Evolutionary conservation across 2,888 invertebrate genomes (phyloP).

Genomic region (Entomobrya proxima): DNA sequence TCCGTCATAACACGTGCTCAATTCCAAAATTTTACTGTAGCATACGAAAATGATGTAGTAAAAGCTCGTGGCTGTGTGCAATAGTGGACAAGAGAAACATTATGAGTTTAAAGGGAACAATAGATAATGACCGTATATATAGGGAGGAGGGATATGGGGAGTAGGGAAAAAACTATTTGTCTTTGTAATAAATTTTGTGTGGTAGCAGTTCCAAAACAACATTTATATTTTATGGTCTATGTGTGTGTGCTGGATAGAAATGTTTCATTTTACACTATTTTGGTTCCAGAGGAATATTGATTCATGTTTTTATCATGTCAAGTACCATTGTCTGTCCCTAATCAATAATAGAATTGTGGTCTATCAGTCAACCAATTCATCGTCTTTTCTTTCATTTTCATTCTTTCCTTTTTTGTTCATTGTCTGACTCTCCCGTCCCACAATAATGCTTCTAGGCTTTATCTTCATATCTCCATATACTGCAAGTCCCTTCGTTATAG

Average conservation of each 20-base stretch:
- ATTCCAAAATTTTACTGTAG: not conserved
- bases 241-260: not conserved
- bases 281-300: not conserved
- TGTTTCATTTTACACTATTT: constrained; percentile 19
- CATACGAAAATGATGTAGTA: too few relatives aligned
- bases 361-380: constrained; percentile 52
- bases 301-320: constrained; percentile 11
- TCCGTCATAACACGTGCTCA: not conserved
- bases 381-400: constrained; percentile 5
- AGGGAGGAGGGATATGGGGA: not conserved
- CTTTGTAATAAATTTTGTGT: not conserved
- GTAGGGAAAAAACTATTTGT: not conserved
- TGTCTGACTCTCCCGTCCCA: not conserved
- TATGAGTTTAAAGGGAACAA: too few relatives aligned
- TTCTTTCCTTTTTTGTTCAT: not conserved
- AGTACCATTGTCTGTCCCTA: constrained; percentile 20
- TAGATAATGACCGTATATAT: not conserved
- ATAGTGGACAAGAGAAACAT: too few relatives aligned
- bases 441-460: not conserved
- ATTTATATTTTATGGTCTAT: not conserved
- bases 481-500: too few relatives aligned
- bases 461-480: not conserved
- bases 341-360: constrained; percentile 42
- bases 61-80: too few relatives aligned
- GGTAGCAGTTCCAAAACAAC: not conserved